Evolutionary conservation across 2,797 vertebrate genomes (phyloP).

Genomic region (Bradypodion ventrale): DNA sequence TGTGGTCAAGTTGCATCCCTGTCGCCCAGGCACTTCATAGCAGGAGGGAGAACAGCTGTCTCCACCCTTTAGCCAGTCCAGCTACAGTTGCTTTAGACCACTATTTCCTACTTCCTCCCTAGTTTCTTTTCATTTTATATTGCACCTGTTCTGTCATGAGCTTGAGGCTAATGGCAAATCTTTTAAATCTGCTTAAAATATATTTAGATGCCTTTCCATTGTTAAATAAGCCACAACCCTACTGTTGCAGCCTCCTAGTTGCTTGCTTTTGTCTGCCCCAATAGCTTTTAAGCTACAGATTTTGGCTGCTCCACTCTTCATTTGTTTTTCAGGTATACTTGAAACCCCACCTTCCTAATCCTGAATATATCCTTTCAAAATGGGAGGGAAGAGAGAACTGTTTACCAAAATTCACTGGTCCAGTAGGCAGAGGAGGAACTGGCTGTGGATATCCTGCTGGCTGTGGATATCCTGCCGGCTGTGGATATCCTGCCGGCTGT

Average conservation of each 20-base stretch:
- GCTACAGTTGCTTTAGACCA: not conserved
- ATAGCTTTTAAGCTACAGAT: not conserved
- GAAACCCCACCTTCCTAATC: not conserved
- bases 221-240: not conserved
- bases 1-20: too few relatives aligned
- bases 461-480: constrained; percentile 68
- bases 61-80: not conserved
- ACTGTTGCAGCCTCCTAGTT: not conserved
- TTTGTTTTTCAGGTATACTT: not conserved
- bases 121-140: not conserved
- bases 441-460: constrained; percentile 72
- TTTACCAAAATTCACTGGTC: constrained; percentile 76
- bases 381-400: not conserved
- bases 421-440: constrained; percentile 70
- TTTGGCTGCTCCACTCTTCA: not conserved
- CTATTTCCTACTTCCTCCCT: not conserved
- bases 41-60: too few relatives aligned
- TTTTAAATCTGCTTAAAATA: not conserved
- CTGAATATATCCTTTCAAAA: not conserved
- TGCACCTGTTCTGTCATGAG: not conserved
- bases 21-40: not conserved
- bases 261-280: not conserved
- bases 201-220: not conserved
- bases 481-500: constrained; percentile 72
- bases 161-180: too few relatives aligned